Base-by-base conservation (phyloP, 2,113 vertebrate genomes). In the Pangasianodon hypophthalmus region DNA sequence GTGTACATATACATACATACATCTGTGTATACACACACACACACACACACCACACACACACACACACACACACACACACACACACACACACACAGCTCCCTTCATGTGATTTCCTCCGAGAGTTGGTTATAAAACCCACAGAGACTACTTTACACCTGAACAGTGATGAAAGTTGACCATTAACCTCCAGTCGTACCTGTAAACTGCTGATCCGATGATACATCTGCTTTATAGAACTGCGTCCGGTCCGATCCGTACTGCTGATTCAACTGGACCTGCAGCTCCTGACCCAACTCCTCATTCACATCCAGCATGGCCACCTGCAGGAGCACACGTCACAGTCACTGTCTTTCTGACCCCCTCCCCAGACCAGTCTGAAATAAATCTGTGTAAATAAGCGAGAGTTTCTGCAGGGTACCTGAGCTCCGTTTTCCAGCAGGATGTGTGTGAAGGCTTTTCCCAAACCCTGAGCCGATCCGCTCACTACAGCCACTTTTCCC, bases 401-500 rank as follows among this genome's bases (percentile, higher is more conserved):
- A 32, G 9, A 10, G 7, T 1, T 18, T 8, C 41, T 16, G n/a
- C 19, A 21, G 6, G 41, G 84, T 85, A 94, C 93, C 93, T 92
- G 93, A 37, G 93, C 91, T 19, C 93, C 91, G 16, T 93, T 87
- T 84, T 92, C 91, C 69, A 94, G 87, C 32, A 93, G 92, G 50
- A 94, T 90, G 67, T 92, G 89, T 14, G 90, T 82, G 83, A 92
- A 93, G 19, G 92, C 87, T 89, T 84, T 92, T 1, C 93, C 92
- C 52, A 94, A 77, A 46, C 93, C 93, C 88, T 93, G 93, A 54
- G 91, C 91, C 2, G 90, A 89, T 32, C 93, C 93, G 3, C 90
- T 93, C 24, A 94, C 87, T 6, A 93, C 69, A 11, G 90, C 91
- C 19, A 92, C 90, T 88, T 92, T 93, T 8, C 90, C 90, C 29